phyloP scores from a whole-genome alignment of 2,113 vertebrate species.

The Miniopterus natalensis region DNA sequence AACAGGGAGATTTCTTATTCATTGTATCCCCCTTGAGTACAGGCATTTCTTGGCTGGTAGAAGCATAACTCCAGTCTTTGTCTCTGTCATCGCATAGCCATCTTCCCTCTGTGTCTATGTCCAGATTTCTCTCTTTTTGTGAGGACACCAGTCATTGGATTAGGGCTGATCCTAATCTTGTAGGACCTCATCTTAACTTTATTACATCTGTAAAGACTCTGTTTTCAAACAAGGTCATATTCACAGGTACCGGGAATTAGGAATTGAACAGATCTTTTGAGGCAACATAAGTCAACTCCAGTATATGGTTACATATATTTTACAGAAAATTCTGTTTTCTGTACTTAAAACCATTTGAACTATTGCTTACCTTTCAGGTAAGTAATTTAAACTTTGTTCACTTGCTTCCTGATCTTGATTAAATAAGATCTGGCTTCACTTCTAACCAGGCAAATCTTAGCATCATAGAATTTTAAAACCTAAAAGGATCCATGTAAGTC shows the following conservation, averaged over 20 bases:
- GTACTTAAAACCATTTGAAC: not conserved
- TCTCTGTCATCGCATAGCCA: not conserved
- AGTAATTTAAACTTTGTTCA: not conserved
- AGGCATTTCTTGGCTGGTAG: not conserved
- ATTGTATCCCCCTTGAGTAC: not conserved
- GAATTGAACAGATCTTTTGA: not conserved
- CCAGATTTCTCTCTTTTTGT: not conserved
- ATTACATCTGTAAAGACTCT: not conserved
- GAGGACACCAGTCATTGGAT: not conserved
- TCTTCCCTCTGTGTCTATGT: not conserved
- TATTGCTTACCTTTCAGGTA: not conserved
- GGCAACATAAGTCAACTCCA: not conserved
- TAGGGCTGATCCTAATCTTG: not conserved
- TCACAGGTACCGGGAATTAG: not conserved
- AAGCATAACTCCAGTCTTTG: not conserved
- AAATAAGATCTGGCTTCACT: not conserved
- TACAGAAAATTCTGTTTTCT: conserved; percentile 14
- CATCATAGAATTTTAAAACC: not conserved
- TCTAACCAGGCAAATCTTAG: not conserved
- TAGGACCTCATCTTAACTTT: not conserved
- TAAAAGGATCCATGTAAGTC: not conserved
- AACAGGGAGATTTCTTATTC: not conserved
- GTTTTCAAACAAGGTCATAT: not conserved
- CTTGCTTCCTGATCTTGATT: not conserved
- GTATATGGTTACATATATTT: not conserved